Conservation (phyloP, 2,888 invertebrate genomes). For the Idaea dimidiata region DNA sequence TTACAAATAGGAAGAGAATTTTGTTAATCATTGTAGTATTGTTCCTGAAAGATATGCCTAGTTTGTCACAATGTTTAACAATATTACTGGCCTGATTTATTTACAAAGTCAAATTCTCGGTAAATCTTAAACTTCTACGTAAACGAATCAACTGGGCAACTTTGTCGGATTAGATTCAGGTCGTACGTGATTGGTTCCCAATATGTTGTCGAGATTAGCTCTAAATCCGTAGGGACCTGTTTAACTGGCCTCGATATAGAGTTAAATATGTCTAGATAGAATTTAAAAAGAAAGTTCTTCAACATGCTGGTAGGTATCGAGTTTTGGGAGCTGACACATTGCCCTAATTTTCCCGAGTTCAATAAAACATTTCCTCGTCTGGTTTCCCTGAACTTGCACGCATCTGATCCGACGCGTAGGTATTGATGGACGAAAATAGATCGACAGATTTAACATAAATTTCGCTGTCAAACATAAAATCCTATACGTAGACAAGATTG, state of each 20-base stretch:
- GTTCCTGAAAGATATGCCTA: background rate
- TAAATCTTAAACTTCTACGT: constrained; percentile 26
- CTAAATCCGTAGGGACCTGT: constrained; percentile 47
- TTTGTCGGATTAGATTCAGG: constrained; percentile 50
- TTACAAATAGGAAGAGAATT: background rate
- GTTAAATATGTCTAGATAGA: constrained; percentile 21
- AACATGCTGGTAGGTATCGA: constrained; percentile 24
- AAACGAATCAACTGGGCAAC: constrained; percentile 43
- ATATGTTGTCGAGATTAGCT: constrained; percentile 40
- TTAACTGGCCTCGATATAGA: constrained; percentile 45
- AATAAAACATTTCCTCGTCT: constrained; percentile 64
- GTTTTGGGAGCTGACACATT: constrained; percentile 47
- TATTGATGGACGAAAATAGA: constrained; percentile 49
- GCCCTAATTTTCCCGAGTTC: constrained; percentile 58
- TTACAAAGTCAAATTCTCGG: background rate
- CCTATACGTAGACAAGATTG: constrained; percentile 2
- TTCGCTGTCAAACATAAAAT: constrained; percentile 40
- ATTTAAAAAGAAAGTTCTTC: constrained; percentile 25
- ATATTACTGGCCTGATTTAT: constrained; percentile 1
- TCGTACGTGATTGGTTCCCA: constrained; percentile 60
- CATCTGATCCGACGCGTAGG: constrained; percentile 43
- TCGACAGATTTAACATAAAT: constrained; percentile 43
- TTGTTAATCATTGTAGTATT: background rate
- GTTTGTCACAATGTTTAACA: background rate
- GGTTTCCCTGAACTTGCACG: constrained; percentile 74